Percentiles rank a stretch among this genome's conserved stretches.
phyloP scores from a whole-genome alignment of 2,797 vertebrate species.

The Furcifer pardalis region DNA sequence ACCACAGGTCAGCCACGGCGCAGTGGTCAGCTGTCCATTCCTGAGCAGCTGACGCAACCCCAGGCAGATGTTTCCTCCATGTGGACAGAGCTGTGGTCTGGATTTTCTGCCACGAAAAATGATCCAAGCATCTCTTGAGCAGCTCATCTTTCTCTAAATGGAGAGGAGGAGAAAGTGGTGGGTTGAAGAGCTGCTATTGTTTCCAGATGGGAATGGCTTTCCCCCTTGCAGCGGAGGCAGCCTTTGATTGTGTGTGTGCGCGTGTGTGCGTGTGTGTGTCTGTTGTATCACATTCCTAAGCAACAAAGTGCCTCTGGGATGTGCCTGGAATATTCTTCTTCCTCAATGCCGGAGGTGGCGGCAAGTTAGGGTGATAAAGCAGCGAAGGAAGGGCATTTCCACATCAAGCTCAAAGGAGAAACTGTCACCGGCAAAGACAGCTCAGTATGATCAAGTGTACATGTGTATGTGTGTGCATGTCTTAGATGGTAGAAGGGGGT shows the following conservation, averaged over 20 bases:
- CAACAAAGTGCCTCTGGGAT: background rate
- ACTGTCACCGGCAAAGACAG: background rate
- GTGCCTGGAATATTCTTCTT: too few species aligned
- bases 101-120: slow-evolving; percentile 6
- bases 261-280: too few species aligned
- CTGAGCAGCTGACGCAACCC: background rate
- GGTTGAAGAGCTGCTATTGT: background rate
- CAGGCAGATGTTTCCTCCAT: background rate
- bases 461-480: too few species aligned
- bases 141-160: slow-evolving; percentile 23
- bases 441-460: too few species aligned
- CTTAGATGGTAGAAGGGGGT: too few species aligned
- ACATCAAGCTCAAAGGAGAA: background rate
- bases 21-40: background rate
- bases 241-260: background rate
- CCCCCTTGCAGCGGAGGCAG: background rate
- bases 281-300: background rate
- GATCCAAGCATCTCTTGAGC: background rate
- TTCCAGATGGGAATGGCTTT: slow-evolving; percentile 12
- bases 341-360: too few species aligned
- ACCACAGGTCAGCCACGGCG: background rate
- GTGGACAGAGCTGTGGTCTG: slow-evolving; percentile 1
- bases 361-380: too few species aligned
- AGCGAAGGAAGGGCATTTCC: background rate
- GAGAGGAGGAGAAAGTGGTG: background rate